phyloP scores from a whole-genome alignment of 2,797 vertebrate species.

The Enteromius fasciolatus region DNA sequence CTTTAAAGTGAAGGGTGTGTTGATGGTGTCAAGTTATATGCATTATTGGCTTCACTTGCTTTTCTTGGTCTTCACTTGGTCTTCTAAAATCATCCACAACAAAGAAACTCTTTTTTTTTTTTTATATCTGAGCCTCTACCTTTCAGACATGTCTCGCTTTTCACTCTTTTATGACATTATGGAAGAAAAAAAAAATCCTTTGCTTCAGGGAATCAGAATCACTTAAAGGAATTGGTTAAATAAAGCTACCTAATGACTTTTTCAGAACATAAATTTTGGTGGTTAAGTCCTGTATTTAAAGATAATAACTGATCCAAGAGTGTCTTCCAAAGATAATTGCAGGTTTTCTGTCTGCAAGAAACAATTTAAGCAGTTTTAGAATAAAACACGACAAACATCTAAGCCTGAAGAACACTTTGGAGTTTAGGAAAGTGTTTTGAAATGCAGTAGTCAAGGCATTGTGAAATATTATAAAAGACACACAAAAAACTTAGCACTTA shows the following conservation, averaged over 20 bases:
- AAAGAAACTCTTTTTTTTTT: constrained; percentile 21
- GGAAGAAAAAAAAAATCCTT: not conserved
- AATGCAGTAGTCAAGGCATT: not conserved
- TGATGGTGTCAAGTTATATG: not conserved
- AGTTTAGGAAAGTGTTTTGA: not conserved
- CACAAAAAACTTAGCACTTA: too few relatives aligned
- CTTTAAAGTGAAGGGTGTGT: constrained; percentile 15
- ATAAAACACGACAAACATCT: constrained; percentile 49
- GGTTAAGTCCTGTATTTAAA: constrained; percentile 74
- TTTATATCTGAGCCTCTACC: constrained; percentile 9
- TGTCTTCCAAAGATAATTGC: constrained; percentile 68
- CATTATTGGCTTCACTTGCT: not conserved
- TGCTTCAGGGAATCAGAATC: constrained; percentile 44
- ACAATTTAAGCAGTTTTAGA: constrained; percentile 65
- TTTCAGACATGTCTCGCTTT: constrained; percentile 21
- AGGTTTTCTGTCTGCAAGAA: constrained; percentile 68
- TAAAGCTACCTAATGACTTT: constrained; percentile 70
- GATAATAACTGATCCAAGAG: constrained; percentile 75
- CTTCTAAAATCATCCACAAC: not conserved
- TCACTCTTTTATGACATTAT: not conserved
- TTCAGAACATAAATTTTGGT: constrained; percentile 68
- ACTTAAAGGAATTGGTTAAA: constrained; percentile 72
- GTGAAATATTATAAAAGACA: not conserved
- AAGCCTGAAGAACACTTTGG: not conserved
- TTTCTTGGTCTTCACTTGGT: not conserved